Conservation (phyloP, 1,140 invertebrate genomes). For the Dinoponera quadriceps region DNA sequence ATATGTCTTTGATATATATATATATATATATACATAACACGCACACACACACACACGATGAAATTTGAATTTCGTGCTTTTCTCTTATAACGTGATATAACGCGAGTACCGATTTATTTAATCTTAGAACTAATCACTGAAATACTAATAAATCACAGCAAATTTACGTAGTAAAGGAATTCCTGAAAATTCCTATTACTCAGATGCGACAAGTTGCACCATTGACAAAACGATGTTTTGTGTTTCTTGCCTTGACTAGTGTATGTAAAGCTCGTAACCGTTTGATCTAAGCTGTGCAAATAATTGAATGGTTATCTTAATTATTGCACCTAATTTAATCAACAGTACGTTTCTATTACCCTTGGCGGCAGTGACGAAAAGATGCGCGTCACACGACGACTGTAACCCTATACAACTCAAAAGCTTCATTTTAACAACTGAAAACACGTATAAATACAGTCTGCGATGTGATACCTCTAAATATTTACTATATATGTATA, state of each 20-base stretch:
- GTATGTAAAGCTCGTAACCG: conserved; percentile 78
- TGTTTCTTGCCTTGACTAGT: conserved; percentile 77
- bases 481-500: not conserved
- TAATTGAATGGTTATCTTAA: conserved; percentile 62
- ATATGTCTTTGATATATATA: not conserved
- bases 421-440: conserved; percentile 31
- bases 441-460: conserved; percentile 20
- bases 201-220: conserved; percentile 77
- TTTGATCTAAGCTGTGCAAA: conserved; percentile 69
- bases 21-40: conserved; percentile 14
- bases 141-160: conserved; percentile 78
- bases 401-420: conserved; percentile 58
- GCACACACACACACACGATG: conserved; percentile 36
- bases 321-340: conserved; percentile 70
- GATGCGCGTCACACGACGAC: conserved; percentile 56
- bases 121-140: conserved; percentile 76
- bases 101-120: conserved; percentile 67
- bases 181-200: conserved; percentile 76
- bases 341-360: conserved; percentile 57
- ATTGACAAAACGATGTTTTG: conserved; percentile 78
- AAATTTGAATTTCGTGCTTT: conserved; percentile 22
- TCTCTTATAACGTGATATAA: conserved; percentile 41
- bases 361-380: conserved; percentile 60
- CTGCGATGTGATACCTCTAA: not conserved
- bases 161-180: conserved; percentile 73